Base-by-base conservation (phyloP, 2,888 invertebrate genomes). In the Pseudanteris insignis region DNA sequence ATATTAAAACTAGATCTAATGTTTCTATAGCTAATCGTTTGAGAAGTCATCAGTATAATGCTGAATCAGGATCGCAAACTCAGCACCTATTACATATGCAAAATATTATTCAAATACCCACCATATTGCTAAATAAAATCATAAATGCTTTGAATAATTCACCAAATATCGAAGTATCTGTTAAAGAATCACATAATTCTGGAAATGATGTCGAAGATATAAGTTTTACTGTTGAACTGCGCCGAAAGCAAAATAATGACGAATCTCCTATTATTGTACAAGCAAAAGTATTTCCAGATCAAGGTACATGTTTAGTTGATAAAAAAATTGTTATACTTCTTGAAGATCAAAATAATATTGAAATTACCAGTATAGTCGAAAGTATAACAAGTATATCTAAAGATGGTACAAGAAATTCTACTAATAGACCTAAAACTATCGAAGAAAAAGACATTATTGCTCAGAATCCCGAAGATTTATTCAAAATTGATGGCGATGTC, bases 251-350 rank as follows among this genome's bases (percentile, higher is more conserved):
- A 9, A 59, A 66, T 6, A 65, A 67, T n/a, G 64, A 66, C 26
- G 54, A 58, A 2, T 7, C 26, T 1, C 46, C 51, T 0, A 50
- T 68, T 10, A 76, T 73, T 0, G 78, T 75, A 6, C 67, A 75
- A 25, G 80, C 80, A 0, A 75, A 73, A 44, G 78, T 80, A 14
- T 79, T 79, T 57, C 80, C 80, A 2, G 78, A 80, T 62, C 78
- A 77, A 33, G 79, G 77, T 7, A 78, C 76, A 2, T 79, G 79
- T 53, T 64, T 77, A 15, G 78, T 80, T 1, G 79, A 78, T 9
- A 71, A 74, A 9, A 67, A 71, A 8, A 80, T 80, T 11, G 69
- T 77, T 1, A 65, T 65, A 18, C 65, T 80, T 12, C 59, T 80
- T 14, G 74, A 76, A 44, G 75, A 71, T 44, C 75, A 76, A 43